These are phyloP conservation scores for Coleophora flavipennella DNA, from an alignment of 2,888 invertebrate genomes.

Conservation along the genomic window DNA sequence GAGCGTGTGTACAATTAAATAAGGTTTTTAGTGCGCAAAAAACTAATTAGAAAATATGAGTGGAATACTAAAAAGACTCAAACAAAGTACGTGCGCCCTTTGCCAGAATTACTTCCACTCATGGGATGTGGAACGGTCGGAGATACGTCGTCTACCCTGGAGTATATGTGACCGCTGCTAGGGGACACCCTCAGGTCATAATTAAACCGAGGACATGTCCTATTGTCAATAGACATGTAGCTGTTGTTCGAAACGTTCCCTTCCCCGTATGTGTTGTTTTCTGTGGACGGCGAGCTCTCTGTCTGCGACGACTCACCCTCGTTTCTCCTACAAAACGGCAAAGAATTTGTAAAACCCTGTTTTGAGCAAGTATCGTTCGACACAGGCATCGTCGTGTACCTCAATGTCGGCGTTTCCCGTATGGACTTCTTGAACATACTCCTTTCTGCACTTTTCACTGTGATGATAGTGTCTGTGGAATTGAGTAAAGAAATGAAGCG, in stretches of 20 bases:
- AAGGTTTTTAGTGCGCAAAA: too few relatives aligned
- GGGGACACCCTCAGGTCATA: conserved; percentile 69
- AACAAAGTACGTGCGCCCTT: conserved; percentile 66
- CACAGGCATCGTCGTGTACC: conserved; percentile 72
- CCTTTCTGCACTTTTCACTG: conserved; percentile 55
- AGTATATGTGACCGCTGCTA: conserved; percentile 67
- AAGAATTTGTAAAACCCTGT: conserved; percentile 67
- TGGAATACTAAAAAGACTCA: conserved; percentile 23
- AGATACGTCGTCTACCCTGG: conserved; percentile 66
- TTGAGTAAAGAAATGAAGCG: conserved; percentile 85
- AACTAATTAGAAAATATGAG: conserved; percentile 7
- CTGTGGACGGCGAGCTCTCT: conserved; percentile 72
- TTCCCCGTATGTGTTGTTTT: conserved; percentile 75
- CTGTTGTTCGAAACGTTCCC: conserved; percentile 78
- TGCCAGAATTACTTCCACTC: conserved; percentile 42
- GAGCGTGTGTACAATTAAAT: conserved; percentile 11
- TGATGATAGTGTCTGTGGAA: conserved; percentile 72
- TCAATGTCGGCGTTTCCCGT: conserved; percentile 60
- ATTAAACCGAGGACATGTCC: conserved; percentile 69
- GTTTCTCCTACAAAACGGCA: conserved; percentile 60
- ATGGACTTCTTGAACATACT: conserved; percentile 68
- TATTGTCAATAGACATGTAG: conserved; percentile 78
- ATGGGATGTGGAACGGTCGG: conserved; percentile 55
- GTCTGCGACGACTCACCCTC: conserved; percentile 68
- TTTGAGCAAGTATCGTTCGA: conserved; percentile 69